These are phyloP conservation scores for Dicrurus megarhynchus DNA, from an alignment of 2,113 vertebrate genomes.

Conservation along the genomic window DNA sequence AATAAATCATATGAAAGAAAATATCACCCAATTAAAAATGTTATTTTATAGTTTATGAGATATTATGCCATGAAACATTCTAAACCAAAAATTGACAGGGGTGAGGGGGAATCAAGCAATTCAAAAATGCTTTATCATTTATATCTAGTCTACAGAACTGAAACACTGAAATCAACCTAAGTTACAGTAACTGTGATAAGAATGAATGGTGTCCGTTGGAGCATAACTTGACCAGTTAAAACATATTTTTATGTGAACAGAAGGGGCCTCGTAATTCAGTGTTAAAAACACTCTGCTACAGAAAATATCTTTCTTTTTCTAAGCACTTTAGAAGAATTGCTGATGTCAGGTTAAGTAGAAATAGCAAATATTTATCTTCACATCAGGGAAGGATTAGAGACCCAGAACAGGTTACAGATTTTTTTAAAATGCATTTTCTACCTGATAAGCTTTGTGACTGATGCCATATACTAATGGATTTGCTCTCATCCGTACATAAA, in stretches of 20 bases:
- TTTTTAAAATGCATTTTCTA: conserved; percentile 71
- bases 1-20: neutral
- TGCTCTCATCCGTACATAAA: conserved; percentile 97
- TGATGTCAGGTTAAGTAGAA: conserved; percentile 64
- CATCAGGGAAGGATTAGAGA: conserved; percentile 72
- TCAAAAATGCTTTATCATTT: neutral
- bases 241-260: neutral
- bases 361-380: conserved; percentile 76
- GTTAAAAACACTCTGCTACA: conserved; percentile 20
- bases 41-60: neutral
- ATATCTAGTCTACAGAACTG: neutral
- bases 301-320: conserved; percentile 48
- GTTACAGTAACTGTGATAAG: neutral
- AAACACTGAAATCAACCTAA: neutral
- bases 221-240: neutral
- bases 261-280: conserved; percentile 33
- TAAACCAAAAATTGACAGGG: neutral
- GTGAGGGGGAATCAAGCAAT: neutral
- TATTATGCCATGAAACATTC: neutral
- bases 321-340: conserved; percentile 60
- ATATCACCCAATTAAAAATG: neutral
- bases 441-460: conserved; percentile 95
- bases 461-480: conserved; percentile 97
- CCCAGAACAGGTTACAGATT: conserved; percentile 34
- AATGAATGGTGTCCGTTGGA: neutral